Evolutionary conservation across 1,140 invertebrate genomes (phyloP).

Genomic region (Oppia nitens): DNA sequence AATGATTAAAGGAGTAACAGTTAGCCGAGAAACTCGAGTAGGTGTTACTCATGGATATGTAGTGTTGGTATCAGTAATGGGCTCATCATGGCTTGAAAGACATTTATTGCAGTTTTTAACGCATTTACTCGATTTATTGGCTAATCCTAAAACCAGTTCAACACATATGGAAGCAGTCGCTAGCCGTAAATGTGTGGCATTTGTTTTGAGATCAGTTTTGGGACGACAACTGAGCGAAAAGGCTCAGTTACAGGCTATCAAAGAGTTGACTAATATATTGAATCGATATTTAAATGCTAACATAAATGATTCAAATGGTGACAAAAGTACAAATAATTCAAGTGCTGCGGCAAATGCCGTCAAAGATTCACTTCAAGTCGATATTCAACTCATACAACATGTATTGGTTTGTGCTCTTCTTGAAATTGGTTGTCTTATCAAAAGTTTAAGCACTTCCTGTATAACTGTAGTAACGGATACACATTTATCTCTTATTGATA

Average conservation of each 20-base stretch:
- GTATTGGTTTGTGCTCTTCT: constrained; percentile 81
- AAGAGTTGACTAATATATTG: constrained; percentile 80
- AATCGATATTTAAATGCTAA: constrained; percentile 71
- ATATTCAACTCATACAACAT: constrained; percentile 77
- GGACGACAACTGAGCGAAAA: constrained; percentile 90
- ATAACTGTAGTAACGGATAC: constrained; percentile 70
- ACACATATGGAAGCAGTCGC: constrained; percentile 95
- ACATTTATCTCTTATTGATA: constrained; percentile 44
- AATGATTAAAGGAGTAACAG: constrained; percentile 84
- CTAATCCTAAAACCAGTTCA: constrained; percentile 70
- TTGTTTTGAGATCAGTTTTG: constrained; percentile 74
- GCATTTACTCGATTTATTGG: constrained; percentile 79
- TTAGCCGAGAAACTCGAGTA: constrained; percentile 85
- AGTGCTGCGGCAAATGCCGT: not conserved
- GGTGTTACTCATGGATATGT: constrained; percentile 90
- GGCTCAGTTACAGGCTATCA: constrained; percentile 76
- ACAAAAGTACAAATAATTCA: not conserved
- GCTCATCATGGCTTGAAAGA: constrained; percentile 79
- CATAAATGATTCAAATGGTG: not conserved
- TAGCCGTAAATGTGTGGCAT: constrained; percentile 90
- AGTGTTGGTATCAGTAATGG: constrained; percentile 75
- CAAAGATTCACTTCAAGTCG: constrained; percentile 4
- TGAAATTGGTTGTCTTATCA: constrained; percentile 48
- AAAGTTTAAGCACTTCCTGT: constrained; percentile 77
- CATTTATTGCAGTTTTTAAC: constrained; percentile 66